Base-by-base conservation (phyloP, 2,797 vertebrate genomes). In the Corythornis leucogaster region DNA sequence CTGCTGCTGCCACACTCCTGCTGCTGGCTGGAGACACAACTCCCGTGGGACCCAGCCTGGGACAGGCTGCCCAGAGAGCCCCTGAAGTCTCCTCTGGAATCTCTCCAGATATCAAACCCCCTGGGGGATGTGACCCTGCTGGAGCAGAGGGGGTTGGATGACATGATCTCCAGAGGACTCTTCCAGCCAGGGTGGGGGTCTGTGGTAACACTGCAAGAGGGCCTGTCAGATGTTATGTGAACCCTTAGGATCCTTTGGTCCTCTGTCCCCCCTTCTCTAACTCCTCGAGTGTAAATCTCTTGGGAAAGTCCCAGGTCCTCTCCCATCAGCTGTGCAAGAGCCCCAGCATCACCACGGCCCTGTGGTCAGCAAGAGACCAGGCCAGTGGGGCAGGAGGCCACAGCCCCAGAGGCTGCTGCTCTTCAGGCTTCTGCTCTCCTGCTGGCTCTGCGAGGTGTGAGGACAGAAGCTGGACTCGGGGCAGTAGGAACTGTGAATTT, bases 401-500 rank as follows among this genome's bases (percentile, higher is more conserved):
- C 4, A 19, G 61, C 53, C n/a, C 10, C 16, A 15, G 42, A 25
- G 25, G 40, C 0, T 31, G 48, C 46, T 62, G 92, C 24, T 3
- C 16, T 83, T 28, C 6, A 28, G 63, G 68, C 54, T 68, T 24
- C 12, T 46, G 55, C 83, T 80, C 76, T 46, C 25, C 46, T 6
- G n/a, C 78, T 89, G 78, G 71, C 75, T 48, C 75, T 67, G 83
- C 31, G 20, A 70, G 67, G 48, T 67, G 62, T 28, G 38, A 71
- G 35, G 94, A 86, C 85, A 87, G 90, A 46, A 94, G 88, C 94
- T 38, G 86, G 77, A 94, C 73, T 15, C 78, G 18, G 30, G 87
- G 92, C 92, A 69, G 93, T 91, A 94, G 92, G 95, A 95, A 63
- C 90, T 93, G 93, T 92, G 40, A 94, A 96, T 96, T 95, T 92